These are phyloP conservation scores for Dreissena polymorpha DNA, from an alignment of 1,140 invertebrate species.

Conservation along the genomic window DNA sequence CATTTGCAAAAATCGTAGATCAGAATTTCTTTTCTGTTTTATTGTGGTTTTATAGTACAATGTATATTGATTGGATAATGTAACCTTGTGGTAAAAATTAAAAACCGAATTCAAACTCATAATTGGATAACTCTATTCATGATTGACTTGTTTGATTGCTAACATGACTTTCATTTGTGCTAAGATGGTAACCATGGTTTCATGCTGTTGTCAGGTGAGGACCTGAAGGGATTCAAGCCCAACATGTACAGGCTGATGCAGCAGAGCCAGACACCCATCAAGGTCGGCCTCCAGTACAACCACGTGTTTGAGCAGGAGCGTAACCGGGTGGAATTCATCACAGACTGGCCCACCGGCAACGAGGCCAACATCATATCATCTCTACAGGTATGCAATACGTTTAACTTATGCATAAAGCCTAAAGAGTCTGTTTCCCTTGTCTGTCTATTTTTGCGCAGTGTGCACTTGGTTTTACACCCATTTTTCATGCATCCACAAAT, in stretches of 20 bases:
- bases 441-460: too few species aligned
- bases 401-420: too few species aligned
- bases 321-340: slow-evolving; percentile 93
- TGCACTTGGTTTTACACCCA: not conserved
- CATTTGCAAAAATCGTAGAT: too few species aligned
- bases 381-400: slow-evolving; percentile 67
- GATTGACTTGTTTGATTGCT: too few species aligned
- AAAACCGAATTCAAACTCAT: too few species aligned
- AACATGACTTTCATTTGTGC: too few species aligned
- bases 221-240: slow-evolving; percentile 93
- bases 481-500: not conserved
- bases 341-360: slow-evolving; percentile 92
- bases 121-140: too few species aligned
- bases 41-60: too few species aligned
- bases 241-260: slow-evolving; percentile 95
- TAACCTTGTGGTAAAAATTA: too few species aligned
- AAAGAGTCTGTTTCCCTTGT: too few species aligned
- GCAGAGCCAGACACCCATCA: slow-evolving; percentile 79
- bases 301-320: slow-evolving; percentile 83
- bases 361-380: slow-evolving; percentile 95
- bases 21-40: too few species aligned
- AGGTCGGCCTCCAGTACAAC: slow-evolving; percentile 58
- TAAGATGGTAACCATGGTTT: not conserved
- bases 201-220: slow-evolving; percentile 80
- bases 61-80: too few species aligned